Evolutionary conservation across 1,140 invertebrate genomes (phyloP), one percentile per base, ranked within the genome.

Genomic region (Heliconius hewitsoni): DNA sequence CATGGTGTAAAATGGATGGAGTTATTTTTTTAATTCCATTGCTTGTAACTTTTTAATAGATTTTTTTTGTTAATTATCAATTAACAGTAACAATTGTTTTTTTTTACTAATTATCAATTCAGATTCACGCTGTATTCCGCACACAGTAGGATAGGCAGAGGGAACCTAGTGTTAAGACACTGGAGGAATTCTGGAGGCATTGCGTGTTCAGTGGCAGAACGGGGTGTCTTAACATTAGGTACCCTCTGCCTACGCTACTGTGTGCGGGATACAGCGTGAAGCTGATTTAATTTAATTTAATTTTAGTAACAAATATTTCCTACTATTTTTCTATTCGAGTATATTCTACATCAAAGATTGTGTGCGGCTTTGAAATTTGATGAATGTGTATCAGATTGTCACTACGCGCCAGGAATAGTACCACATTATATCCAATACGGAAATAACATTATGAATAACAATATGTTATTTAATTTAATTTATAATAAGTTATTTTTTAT

Each of bases 361-460:
- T 34, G 55, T 78, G 77, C 57, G 77, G 77, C 77, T 78, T 78
- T 78, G 77, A 73, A 74, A 78, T 78, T 11, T 57, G 77, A 78
- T 78, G 70, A 73, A 74, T 78, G 37, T 37, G 39, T 78, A 78
- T 78, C 77, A 70, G 57, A 70, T 78, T 74, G 50, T 74, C 23
- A 77, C 76, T 66, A 46, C n/a, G 50, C 9, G 70, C 66, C 70
- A n/a, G 70, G 76, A 52, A 77, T 77, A 77, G 70, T 18, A 77
- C 42, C 76, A 30, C 70, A 50, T 72, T 77, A 60, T 75, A 4
- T 37, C 42, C 8, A 37, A 77, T 71, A 55, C 76, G 70, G 76
- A 77, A 72, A 72, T 37, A 16, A 55, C 66, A 55, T 76, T 66
- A 6, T 13, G 1, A 66, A 66, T 66, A 66, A 66, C 60, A 16